phyloP scores from a whole-genome alignment of 2,888 invertebrate species.

The Erebia aethiops region DNA sequence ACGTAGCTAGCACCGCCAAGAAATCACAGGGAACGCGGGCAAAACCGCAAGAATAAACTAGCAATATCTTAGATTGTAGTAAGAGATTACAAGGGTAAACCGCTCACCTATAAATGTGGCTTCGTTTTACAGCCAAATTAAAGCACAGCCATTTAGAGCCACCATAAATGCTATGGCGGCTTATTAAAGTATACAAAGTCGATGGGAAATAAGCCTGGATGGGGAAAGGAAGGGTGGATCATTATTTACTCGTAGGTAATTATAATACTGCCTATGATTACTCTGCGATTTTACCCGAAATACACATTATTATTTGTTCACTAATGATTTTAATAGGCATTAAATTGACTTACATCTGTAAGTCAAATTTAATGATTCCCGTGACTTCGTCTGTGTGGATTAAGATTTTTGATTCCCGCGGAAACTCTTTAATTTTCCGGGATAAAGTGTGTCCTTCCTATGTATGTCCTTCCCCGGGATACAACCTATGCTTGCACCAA shows the following conservation, averaged over 20 bases:
- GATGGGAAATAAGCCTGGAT: constrained; percentile 24
- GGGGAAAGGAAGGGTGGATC: constrained; percentile 15
- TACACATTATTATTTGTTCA: no score
- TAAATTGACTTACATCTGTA: no score
- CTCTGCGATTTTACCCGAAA: not conserved
- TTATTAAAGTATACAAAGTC: constrained; percentile 54
- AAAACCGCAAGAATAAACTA: constrained; percentile 19
- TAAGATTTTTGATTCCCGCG: no score
- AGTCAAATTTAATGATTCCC: no score
- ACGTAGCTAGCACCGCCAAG: not conserved
- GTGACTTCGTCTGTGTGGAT: no score
- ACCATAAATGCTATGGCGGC: constrained; percentile 59
- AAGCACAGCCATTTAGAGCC: constrained; percentile 53
- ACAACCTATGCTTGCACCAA: no score
- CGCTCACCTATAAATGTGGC: constrained; percentile 33
- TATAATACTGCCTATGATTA: not conserved
- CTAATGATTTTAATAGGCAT: no score
- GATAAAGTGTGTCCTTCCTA: no score
- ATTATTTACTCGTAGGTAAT: constrained; percentile 2
- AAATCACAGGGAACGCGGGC: constrained; percentile 2
- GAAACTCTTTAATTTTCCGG: no score
- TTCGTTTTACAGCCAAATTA: constrained; percentile 62
- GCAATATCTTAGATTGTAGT: constrained; percentile 25
- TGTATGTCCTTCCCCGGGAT: no score
- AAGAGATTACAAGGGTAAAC: constrained; percentile 27